Evolutionary conservation across 1,140 invertebrate species (phyloP).

Genomic region (Megalonaias nervosa): DNA sequence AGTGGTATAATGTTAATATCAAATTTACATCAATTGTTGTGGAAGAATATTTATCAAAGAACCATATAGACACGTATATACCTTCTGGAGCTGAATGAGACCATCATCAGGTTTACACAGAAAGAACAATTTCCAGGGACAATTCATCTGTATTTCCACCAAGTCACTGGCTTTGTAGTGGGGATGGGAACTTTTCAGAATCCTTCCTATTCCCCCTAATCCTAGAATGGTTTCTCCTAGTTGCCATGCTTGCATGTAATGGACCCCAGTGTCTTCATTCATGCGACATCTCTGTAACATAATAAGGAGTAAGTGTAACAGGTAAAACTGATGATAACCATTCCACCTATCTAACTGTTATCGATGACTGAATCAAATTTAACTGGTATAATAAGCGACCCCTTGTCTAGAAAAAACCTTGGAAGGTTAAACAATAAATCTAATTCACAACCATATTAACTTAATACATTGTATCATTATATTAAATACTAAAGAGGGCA

Average conservation of each 20-base stretch:
- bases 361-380: background rate
- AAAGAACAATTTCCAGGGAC: slow-evolving; percentile 59
- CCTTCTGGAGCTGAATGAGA: slow-evolving; percentile 24
- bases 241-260: slow-evolving; percentile 57
- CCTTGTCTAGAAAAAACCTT: no score
- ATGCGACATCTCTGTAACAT: slow-evolving; percentile 61
- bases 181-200: slow-evolving; percentile 40
- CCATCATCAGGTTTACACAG: slow-evolving; percentile 24
- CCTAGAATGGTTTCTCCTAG: slow-evolving; percentile 54
- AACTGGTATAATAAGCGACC: background rate
- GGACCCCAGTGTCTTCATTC: slow-evolving; percentile 62
- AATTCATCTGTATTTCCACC: slow-evolving; percentile 45
- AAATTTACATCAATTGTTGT: background rate
- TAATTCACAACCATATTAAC: background rate
- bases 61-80: background rate
- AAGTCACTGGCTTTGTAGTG: slow-evolving; percentile 48
- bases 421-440: background rate
- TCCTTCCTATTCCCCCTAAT: slow-evolving; percentile 58
- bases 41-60: background rate
- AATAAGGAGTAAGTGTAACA: background rate
- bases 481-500: no score
- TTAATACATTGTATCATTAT: background rate
- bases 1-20: no score
- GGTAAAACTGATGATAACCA: background rate
- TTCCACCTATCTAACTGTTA: background rate